These are phyloP conservation scores for Kuschelorhynchus macadamiae DNA, from an alignment of 2,888 invertebrate genomes.

Conservation along the genomic window DNA sequence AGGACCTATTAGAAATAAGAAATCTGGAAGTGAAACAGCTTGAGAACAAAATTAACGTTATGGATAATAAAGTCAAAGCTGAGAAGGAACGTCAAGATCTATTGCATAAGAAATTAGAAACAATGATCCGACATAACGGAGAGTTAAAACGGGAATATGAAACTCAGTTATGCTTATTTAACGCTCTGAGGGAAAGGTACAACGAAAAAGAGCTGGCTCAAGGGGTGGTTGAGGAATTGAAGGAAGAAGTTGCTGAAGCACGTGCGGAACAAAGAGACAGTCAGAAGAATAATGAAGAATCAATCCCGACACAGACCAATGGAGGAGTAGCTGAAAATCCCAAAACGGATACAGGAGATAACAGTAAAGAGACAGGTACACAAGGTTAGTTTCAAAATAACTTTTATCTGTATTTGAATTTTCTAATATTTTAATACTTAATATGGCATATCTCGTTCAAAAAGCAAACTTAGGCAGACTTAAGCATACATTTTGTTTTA, in stretches of 20 bases:
- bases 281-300: slow-evolving; percentile 4
- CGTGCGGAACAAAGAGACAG: slow-evolving; percentile 5
- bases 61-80: slow-evolving; percentile 75
- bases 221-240: slow-evolving; percentile 57
- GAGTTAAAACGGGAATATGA: slow-evolving; percentile 85
- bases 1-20: slow-evolving; percentile 83
- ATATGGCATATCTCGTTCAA: too few relatives aligned
- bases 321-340: too few relatives aligned
- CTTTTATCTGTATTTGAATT: too few relatives aligned
- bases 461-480: too few relatives aligned
- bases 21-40: slow-evolving; percentile 85
- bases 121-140: slow-evolving; percentile 80
- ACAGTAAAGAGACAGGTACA: too few relatives aligned
- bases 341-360: too few relatives aligned
- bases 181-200: slow-evolving; percentile 68
- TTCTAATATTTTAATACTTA: too few relatives aligned
- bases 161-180: slow-evolving; percentile 81
- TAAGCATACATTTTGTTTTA: too few relatives aligned
- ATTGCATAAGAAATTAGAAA: slow-evolving; percentile 79
- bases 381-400: too few relatives aligned
- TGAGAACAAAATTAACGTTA: slow-evolving; percentile 76
- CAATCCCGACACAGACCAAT: too few relatives aligned
- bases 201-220: slow-evolving; percentile 63
- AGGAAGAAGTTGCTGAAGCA: slow-evolving; percentile 32
- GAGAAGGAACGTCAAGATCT: slow-evolving; percentile 81